Conservation (phyloP, 1,140 invertebrate species). For the Eulimnadia texana region DNA sequence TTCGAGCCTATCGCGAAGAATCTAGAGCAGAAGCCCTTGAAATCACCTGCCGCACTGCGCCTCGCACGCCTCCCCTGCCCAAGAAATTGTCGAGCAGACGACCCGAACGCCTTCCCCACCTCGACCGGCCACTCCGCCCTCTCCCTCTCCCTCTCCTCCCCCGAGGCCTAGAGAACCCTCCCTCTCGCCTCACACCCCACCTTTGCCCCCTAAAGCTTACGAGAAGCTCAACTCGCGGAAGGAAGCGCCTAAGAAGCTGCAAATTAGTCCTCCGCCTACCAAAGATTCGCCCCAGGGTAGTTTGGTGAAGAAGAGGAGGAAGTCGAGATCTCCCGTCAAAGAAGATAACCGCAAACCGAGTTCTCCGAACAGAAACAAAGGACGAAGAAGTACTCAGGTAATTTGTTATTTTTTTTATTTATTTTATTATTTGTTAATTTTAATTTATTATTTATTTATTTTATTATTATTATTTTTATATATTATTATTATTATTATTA, state of each 20-base stretch:
- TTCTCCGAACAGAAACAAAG: conserved; percentile 15
- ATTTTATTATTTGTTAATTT: neutral
- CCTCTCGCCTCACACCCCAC: conserved; percentile 37
- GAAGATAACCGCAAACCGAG: conserved; percentile 13
- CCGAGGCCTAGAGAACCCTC: conserved; percentile 12
- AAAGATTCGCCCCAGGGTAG: neutral
- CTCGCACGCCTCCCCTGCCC: neutral
- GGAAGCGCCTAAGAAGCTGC: conserved; percentile 15
- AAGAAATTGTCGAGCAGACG: neutral
- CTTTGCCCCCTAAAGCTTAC: conserved; percentile 34
- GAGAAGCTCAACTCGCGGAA: conserved; percentile 22
- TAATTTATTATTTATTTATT: neutral
- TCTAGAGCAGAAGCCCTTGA: conserved; percentile 14
- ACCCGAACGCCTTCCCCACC: neutral
- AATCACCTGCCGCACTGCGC: neutral
- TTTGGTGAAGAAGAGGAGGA: conserved; percentile 3
- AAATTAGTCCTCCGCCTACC: conserved; percentile 14
- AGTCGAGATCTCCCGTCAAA: conserved; percentile 9
- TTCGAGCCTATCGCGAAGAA: conserved; percentile 18
- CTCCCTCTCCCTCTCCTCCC: neutral
- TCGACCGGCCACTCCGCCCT: neutral
- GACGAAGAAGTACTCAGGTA: neutral
- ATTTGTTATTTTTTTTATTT: neutral
- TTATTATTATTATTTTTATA: neutral
- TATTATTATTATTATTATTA: neutral